A percentile compares a stretch with the other conserved stretches of the same genome.
These are phyloP conservation scores for Luffia ferchaultella DNA, from an alignment of 2,888 invertebrate genomes.

Conservation along the genomic window DNA sequence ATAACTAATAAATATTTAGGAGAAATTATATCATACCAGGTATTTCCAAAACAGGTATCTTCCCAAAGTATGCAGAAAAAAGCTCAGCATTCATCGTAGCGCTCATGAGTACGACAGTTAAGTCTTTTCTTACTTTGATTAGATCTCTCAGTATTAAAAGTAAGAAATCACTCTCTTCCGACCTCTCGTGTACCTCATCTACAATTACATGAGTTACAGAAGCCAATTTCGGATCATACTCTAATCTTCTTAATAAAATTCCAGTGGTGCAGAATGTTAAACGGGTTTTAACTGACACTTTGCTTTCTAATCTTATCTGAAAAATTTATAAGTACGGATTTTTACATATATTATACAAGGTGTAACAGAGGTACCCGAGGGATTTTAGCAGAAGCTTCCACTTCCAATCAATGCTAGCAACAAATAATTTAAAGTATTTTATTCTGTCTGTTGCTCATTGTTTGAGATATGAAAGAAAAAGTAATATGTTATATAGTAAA, in stretches of 20 bases:
- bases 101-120: slow-evolving; percentile 91
- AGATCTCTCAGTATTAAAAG: slow-evolving; percentile 83
- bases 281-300: slow-evolving; percentile 78
- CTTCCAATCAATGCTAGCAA: too few relatives aligned
- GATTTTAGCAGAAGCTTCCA: too few relatives aligned
- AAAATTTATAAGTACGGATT: slow-evolving; percentile 20
- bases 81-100: slow-evolving; percentile 88
- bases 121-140: slow-evolving; percentile 72
- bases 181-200: slow-evolving; percentile 94
- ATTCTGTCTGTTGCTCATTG: too few relatives aligned
- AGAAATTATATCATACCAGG: slow-evolving; percentile 60
- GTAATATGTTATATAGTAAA: too few relatives aligned
- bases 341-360: slow-evolving; percentile 1
- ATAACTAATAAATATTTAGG: not conserved
- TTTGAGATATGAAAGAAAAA: too few relatives aligned
- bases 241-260: slow-evolving; percentile 83
- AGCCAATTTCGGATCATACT: slow-evolving; percentile 77
- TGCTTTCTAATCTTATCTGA: slow-evolving; percentile 82
- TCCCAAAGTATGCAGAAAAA: slow-evolving; percentile 85
- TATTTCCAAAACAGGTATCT: slow-evolving; percentile 80
- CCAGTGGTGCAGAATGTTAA: slow-evolving; percentile 95
- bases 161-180: slow-evolving; percentile 90
- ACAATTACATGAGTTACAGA: slow-evolving; percentile 85
- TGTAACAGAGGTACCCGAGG: too few relatives aligned
- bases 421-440: too few relatives aligned